Evolutionary conservation across 2,888 invertebrate species (phyloP), one percentile per base, ranked within the genome.

Genomic region (Anthophora plumipes): DNA sequence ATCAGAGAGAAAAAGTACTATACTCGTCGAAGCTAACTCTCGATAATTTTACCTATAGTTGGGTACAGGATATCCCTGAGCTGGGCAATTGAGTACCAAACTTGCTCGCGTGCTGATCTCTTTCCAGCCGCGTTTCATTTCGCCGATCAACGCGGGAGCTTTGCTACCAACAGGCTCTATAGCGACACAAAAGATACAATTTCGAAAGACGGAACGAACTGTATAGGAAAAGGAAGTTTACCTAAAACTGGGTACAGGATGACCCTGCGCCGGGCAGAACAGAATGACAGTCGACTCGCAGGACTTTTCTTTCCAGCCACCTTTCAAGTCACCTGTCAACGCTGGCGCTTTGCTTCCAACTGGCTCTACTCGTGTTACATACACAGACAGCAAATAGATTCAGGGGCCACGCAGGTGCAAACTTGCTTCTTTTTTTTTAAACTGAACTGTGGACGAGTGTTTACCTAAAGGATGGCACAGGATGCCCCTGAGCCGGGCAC

Each of bases 11-110:
- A 60, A 72, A 60, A 71, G 43, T 7, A 31, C 9, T 12, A n/a
- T 25, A 25, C 1, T 48, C 39, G 25, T 43, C 17, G 9, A 63
- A 22, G 25, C 3, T 25, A 17, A 6, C 31, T 9, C 9, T 20
- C 11, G 25, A 71, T 25, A 55, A 70, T 69, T 79, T 93, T 94
- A 97, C 96, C 96, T 96, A 95, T 95, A 96, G 75, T 95, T 92
- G 88, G 97, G 97, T 83, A 96, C 95, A 72, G 97, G 97, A 93
- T 93, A 96, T 86, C 95, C 96, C 94, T 97, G 96, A 85, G 96
- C 96, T 61, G 96, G 96, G 93, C 96, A 97, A 90, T 95, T 93
- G 89, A 96, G 92, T 39, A 95, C 95, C 88, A 95, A 94, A 88
- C 94, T 87, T 55, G 83, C 77, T 41, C 61, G 77, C 54, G 84